phyloP scores from a whole-genome alignment of 2,888 invertebrate genomes.

The Lepidonotus clava region DNA sequence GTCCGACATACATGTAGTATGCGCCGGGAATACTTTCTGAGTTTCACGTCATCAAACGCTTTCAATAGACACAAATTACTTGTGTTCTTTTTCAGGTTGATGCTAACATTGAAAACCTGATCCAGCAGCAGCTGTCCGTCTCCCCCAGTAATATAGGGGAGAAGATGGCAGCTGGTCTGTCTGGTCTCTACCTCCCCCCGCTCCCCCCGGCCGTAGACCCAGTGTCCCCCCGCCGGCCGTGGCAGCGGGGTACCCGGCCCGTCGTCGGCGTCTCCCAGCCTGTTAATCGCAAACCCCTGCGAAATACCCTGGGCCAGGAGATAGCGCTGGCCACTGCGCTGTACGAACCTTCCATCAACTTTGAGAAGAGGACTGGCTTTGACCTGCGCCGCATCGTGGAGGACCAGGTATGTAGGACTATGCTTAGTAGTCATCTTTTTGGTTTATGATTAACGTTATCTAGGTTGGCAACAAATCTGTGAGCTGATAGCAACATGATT shows the following conservation, averaged over 20 bases:
- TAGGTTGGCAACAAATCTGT: too few relatives aligned
- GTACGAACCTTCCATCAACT: slow-evolving; percentile 72
- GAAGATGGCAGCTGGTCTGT: slow-evolving; percentile 73
- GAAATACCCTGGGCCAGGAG: slow-evolving; percentile 71
- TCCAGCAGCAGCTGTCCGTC: slow-evolving; percentile 65
- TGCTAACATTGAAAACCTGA: slow-evolving; percentile 71
- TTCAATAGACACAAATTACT: too few relatives aligned
- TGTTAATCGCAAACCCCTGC: slow-evolving; percentile 29
- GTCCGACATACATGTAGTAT: too few relatives aligned
- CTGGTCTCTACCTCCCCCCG: slow-evolving; percentile 74
- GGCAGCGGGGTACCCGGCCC: slow-evolving; percentile 57
- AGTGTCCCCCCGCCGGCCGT: slow-evolving; percentile 36
- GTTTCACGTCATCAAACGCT: too few relatives aligned
- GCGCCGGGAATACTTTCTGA: too few relatives aligned
- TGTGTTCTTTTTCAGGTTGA: slow-evolving; percentile 67
- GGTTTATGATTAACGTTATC: too few relatives aligned
- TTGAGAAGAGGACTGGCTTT: slow-evolving; percentile 73
- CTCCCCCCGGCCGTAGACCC: slow-evolving; percentile 70
- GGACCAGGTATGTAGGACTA: slow-evolving; percentile 80
- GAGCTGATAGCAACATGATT: too few relatives aligned
- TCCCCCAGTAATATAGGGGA: slow-evolving; percentile 70
- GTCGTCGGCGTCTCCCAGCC: slow-evolving; percentile 41
- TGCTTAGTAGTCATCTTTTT: too few relatives aligned
- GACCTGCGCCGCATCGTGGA: slow-evolving; percentile 77
- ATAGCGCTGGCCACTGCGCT: slow-evolving; percentile 74